Evolutionary conservation across 2,888 invertebrate genomes (phyloP).

Genomic region (Abrostola tripartita): DNA sequence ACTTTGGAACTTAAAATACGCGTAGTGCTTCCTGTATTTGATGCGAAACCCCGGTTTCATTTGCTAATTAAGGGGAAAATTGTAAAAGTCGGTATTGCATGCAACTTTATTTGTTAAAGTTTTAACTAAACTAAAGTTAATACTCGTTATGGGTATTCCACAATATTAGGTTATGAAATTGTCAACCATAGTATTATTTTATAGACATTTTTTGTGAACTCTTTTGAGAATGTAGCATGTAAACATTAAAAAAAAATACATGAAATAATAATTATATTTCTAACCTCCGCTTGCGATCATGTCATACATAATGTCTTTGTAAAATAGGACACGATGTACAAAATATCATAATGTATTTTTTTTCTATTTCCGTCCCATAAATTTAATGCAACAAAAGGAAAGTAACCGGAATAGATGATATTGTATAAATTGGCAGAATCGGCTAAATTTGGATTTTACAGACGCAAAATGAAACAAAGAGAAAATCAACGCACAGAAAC

Average conservation of each 20-base stretch:
- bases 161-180: no score
- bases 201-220: neutral
- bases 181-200: neutral
- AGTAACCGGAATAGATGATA: neutral
- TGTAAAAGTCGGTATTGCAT: conserved; percentile 14
- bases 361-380: neutral
- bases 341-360: no score
- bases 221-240: neutral
- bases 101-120: conserved; percentile 17
- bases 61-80: conserved; percentile 42
- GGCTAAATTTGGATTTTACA: conserved; percentile 28
- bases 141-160: no score
- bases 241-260: no score
- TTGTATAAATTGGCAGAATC: conserved; percentile 31
- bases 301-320: neutral
- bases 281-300: no score
- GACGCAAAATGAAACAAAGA: conserved; percentile 42
- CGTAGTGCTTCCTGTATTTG: conserved; percentile 26
- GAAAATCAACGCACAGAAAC: conserved; percentile 45
- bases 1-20: conserved; percentile 26
- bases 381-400: neutral
- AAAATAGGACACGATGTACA: no score
- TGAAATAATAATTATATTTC: no score
- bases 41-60: conserved; percentile 26
- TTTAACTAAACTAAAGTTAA: neutral